Conservation (phyloP, 1,140 invertebrate genomes). For the Apis laboriosa region DNA sequence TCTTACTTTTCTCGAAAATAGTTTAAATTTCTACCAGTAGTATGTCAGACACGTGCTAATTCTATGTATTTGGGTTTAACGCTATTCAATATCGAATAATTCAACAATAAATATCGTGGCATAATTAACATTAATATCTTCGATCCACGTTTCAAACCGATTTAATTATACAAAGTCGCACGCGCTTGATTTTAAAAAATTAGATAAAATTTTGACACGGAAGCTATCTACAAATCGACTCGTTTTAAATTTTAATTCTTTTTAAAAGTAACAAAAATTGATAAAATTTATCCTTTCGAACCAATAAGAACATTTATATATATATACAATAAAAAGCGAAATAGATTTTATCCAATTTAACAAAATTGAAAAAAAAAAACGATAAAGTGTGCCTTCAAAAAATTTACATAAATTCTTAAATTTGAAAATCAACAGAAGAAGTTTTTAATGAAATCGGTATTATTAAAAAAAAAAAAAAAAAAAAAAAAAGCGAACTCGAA, state of each 20-base stretch:
- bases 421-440: not conserved
- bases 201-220: not conserved
- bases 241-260: not conserved
- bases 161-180: not conserved
- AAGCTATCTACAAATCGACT: not conserved
- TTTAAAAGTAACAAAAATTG: no score
- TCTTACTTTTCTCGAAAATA: conserved; percentile 40
- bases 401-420: conserved; percentile 19
- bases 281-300: no score
- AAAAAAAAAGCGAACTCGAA: not conserved
- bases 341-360: not conserved
- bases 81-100: not conserved
- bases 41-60: conserved; percentile 12
- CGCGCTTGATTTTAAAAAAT: not conserved
- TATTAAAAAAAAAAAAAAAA: no score
- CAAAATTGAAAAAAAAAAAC: not conserved
- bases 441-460: conserved; percentile 8
- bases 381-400: not conserved
- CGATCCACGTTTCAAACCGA: conserved; percentile 21
- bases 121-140: conserved; percentile 1
- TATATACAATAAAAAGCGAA: not conserved
- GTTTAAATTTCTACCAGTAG: conserved; percentile 26
- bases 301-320: no score
- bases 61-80: conserved; percentile 20
- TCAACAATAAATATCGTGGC: not conserved